Conservation (phyloP, 2,888 invertebrate species). For the Melanophora roralis region DNA sequence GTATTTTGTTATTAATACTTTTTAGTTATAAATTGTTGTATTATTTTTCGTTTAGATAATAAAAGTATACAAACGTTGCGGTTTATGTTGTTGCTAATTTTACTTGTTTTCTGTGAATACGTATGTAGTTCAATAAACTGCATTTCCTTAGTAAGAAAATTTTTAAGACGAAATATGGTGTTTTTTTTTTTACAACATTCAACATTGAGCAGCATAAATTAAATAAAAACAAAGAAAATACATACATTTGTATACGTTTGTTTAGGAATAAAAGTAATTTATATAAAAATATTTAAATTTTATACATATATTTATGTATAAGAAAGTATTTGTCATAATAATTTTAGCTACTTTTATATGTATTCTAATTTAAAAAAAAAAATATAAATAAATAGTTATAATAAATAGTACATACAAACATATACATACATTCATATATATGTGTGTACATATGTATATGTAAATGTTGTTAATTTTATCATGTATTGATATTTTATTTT, state of each 20-base stretch:
- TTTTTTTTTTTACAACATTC: conserved; percentile 47
- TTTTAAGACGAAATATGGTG: conserved; percentile 12
- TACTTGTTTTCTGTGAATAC: neutral
- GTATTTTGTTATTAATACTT: too few species aligned
- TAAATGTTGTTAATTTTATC: too few species aligned
- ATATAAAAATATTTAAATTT: conserved; percentile 28
- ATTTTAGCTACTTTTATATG: neutral
- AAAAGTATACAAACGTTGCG: conserved; percentile 49
- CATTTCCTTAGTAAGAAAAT: conserved; percentile 54
- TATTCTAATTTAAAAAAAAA: too few species aligned
- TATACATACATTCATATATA: too few species aligned
- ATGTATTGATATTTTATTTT: too few species aligned
- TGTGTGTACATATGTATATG: too few species aligned
- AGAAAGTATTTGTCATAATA: neutral
- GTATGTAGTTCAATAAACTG: conserved; percentile 49
- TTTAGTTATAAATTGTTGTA: neutral
- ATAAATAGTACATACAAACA: neutral
- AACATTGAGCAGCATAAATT: conserved; percentile 55
- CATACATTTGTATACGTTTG: too few species aligned
- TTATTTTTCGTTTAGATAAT: conserved; percentile 19
- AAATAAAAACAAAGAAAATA: conserved; percentile 26
- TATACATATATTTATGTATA: neutral
- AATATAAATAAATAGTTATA: too few species aligned
- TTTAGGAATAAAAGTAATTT: too few species aligned
- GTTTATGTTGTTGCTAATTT: conserved; percentile 29